Conservation (phyloP, 2,113 vertebrate species). For the Hipposideros armiger region DNA sequence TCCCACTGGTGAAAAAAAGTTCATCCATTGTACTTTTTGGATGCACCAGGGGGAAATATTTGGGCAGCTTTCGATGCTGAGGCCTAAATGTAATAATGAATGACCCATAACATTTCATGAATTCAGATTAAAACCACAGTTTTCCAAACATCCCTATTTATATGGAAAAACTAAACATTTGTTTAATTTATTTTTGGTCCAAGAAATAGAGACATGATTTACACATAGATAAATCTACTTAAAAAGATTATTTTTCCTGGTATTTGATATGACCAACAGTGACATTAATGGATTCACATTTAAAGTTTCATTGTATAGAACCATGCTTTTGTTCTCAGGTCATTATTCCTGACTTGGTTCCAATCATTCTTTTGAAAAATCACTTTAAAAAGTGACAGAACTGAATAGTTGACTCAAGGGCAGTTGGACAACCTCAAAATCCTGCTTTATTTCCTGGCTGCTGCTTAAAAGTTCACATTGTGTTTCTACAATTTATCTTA, state of each 20-base stretch:
- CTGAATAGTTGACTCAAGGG: not conserved
- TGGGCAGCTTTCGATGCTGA: not conserved
- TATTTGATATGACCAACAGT: not conserved
- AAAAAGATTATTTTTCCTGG: not conserved
- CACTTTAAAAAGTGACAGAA: not conserved
- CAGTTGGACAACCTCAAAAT: not conserved
- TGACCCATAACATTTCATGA: not conserved
- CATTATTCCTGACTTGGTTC: not conserved
- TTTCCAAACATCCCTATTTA: not conserved
- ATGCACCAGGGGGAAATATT: not conserved
- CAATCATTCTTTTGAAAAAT: not conserved
- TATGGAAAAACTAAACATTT: not conserved
- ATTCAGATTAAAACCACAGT: not conserved
- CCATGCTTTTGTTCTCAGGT: not conserved
- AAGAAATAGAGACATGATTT: not conserved
- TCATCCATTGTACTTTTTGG: not conserved
- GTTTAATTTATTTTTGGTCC: not conserved
- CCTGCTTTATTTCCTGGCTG: not conserved
- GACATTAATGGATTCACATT: rapidly evolving
- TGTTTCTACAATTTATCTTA: not conserved
- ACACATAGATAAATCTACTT: not conserved
- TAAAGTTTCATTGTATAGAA: not conserved
- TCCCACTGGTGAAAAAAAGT: not conserved
- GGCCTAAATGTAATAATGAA: not conserved
- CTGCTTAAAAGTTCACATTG: not conserved